Base-by-base conservation (phyloP, 2,113 vertebrate species). In the Arothron firmamentum region DNA sequence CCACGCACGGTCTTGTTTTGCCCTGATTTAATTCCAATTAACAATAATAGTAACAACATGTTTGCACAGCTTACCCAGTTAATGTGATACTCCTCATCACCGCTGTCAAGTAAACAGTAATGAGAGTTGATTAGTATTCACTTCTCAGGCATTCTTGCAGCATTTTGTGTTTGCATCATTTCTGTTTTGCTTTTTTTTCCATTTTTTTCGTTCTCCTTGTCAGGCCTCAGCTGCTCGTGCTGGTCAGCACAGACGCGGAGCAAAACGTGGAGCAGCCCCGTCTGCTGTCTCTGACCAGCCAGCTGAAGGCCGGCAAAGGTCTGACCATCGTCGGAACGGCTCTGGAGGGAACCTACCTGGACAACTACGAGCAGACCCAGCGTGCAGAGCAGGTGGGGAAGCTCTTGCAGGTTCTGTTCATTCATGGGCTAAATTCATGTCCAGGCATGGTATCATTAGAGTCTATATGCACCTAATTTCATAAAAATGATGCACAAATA, bases 231-330 rank as follows among this genome's bases (percentile, higher is more conserved):
- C 82, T 98, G 70, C 89, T 99, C 72, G 96, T 98, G 42, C 90
- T 99, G 67, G 94, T 98, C 14, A 96, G 92, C 0, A 93, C 94
- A 70, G 97, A 98, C 67, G 88, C 89, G 19, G 96, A 98, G 73
- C 94, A 97, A 80, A 98, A 94, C 0, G 93, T 98, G 70, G 95
- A 96, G 63, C 95, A 98, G 80, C 97, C 97, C 0, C 96, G 97
- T 70, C 91, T 99, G 59, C 92, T 98, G 38, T 98, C 96, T 12
- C 74, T 99, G 81, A 98, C 96, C 6, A 96, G 92, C 0, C 97
- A 99, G 89, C 89, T 99, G 62, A 99, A 99, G 83, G 97, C 97
- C 0, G 96, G 97, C n/a, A 99, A 99, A 82, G 97, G 96, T 14
- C 89, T 98, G 74, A 99, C 96, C 62, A 99, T 99, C 0, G 96